A percentile compares a stretch with the other conserved stretches of the same genome.
Evolutionary conservation across 1,140 invertebrate species (phyloP).

Genomic region (Heliconius nattereri): DNA sequence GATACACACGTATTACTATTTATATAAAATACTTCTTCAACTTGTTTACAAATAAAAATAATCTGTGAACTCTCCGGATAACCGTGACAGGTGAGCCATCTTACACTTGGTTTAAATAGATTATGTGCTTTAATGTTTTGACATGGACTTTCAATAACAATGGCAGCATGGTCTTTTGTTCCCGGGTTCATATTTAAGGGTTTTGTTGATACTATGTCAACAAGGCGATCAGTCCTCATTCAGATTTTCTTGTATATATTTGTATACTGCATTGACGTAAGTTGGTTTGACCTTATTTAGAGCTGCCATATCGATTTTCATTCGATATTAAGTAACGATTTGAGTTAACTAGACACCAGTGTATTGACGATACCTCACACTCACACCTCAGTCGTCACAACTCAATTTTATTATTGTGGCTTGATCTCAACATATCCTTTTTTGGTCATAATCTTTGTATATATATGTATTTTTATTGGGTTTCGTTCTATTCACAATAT

Average conservation of each 20-base stretch:
- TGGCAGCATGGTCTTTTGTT: constrained; percentile 24
- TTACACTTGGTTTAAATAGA: constrained; percentile 58
- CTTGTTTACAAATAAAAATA: constrained; percentile 73
- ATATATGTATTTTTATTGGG: neutral
- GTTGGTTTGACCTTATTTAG: constrained; percentile 12
- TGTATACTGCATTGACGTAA: constrained; percentile 2
- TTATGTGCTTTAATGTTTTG: constrained; percentile 23
- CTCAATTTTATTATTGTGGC: neutral
- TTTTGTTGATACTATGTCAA: neutral
- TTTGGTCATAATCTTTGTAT: neutral
- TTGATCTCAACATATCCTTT: constrained; percentile 3
- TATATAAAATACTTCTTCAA: constrained; percentile 36
- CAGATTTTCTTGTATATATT: neutral
- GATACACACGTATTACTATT: constrained; percentile 49
- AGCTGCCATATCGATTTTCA: constrained; percentile 3
- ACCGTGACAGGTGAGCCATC: constrained; percentile 65
- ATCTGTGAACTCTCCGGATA: constrained; percentile 61
- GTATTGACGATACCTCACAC: neutral
- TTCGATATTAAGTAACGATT: constrained; percentile 16
- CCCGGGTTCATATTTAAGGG: constrained; percentile 17
- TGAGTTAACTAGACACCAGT: constrained; percentile 18
- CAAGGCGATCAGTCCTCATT: neutral
- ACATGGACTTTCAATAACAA: constrained; percentile 21
- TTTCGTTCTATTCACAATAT: neutral
- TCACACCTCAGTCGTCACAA: neutral